Percentiles rank a stretch among this genome's conserved stretches.
These are phyloP conservation scores for Diadegma fenestrale DNA, from an alignment of 2,888 invertebrate species.

Conservation along the genomic window DNA sequence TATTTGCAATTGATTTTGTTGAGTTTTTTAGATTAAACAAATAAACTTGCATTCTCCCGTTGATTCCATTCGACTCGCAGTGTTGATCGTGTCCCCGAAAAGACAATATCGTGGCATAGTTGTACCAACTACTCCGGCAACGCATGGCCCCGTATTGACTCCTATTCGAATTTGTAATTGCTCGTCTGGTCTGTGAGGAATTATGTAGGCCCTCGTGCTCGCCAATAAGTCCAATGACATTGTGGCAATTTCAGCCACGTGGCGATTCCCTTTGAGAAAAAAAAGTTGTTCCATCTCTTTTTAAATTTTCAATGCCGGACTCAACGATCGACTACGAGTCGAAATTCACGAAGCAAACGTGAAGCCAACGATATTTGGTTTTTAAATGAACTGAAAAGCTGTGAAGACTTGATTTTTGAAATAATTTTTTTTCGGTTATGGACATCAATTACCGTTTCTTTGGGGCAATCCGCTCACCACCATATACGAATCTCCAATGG, in stretches of 20 bases:
- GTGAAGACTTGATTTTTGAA: background rate
- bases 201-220: constrained; percentile 91
- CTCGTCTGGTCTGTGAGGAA: constrained; percentile 91
- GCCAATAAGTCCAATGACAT: constrained; percentile 94
- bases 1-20: background rate
- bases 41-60: constrained; percentile 90
- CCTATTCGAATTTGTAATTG: constrained; percentile 92
- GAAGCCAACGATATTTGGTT: background rate
- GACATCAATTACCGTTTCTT: constrained; percentile 89
- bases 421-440: background rate
- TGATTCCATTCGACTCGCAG: constrained; percentile 94
- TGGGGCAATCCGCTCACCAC: constrained; percentile 94
- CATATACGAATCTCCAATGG: constrained; percentile 96
- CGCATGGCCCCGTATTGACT: constrained; percentile 93
- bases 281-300: background rate
- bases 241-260: constrained; percentile 93
- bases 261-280: constrained; percentile 89
- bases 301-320: too few species aligned
- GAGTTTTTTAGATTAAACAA: background rate
- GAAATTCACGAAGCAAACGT: background rate
- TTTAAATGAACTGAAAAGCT: background rate
- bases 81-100: constrained; percentile 95
- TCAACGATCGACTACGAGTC: too few species aligned
- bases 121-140: constrained; percentile 94
- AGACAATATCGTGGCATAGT: constrained; percentile 95